A percentile compares a stretch with the other conserved stretches of the same genome.
These are phyloP conservation scores for Catharus ustulatus DNA, from an alignment of 2,797 vertebrate genomes.

Conservation along the genomic window DNA sequence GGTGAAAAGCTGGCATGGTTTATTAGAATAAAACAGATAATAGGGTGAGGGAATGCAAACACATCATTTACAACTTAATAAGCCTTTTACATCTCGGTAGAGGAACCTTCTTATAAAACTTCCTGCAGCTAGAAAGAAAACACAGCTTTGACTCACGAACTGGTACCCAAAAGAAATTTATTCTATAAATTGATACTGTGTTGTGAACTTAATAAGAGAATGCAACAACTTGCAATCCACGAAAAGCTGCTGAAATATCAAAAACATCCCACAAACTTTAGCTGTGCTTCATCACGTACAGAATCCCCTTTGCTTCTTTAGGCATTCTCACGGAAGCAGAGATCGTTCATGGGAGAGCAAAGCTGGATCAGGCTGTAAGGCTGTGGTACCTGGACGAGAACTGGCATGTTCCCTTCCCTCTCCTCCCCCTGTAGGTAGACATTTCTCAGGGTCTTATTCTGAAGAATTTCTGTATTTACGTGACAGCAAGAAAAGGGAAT, in stretches of 20 bases:
- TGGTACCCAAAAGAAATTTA: background rate
- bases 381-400: background rate
- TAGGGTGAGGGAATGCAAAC: background rate
- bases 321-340: background rate
- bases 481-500: background rate
- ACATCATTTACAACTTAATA: background rate
- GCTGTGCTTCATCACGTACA: background rate
- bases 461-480: background rate
- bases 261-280: constrained; percentile 14
- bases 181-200: background rate
- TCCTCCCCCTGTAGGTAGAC: constrained; percentile 49
- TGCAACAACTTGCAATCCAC: background rate
- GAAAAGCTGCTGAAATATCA: background rate
- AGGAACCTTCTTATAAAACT: background rate
- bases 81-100: background rate
- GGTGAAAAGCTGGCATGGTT: background rate
- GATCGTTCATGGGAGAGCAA: background rate
- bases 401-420: background rate
- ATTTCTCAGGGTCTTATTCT: constrained; percentile 25
- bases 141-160: background rate
- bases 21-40: background rate
- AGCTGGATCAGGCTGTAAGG: background rate
- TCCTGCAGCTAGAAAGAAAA: background rate
- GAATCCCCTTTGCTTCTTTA: background rate
- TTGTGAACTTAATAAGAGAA: background rate